Percentiles rank a stretch among this genome's conserved stretches.
phyloP scores from a whole-genome alignment of 2,113 vertebrate genomes.

The Clarias macrocephalus region DNA sequence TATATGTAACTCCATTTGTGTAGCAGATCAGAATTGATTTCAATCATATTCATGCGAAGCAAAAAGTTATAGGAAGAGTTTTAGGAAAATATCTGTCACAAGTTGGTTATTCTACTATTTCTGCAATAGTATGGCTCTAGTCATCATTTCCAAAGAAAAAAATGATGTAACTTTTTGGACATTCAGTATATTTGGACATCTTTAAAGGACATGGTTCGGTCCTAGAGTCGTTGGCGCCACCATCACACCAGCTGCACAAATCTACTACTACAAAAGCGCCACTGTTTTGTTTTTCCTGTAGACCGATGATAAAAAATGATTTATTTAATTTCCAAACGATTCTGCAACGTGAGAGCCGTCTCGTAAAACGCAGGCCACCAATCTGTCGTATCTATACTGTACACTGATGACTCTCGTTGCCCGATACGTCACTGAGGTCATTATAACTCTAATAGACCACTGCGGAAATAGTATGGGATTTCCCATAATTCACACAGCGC shows the following conservation, averaged over 20 bases:
- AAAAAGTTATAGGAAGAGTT: not conserved
- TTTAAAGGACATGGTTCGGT: not conserved
- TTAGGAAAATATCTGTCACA: not conserved
- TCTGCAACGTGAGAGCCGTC: not conserved
- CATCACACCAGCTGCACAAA: too few species aligned
- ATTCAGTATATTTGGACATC: not conserved
- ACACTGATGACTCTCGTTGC: not conserved
- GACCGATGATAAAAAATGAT: not conserved
- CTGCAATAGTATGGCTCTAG: not conserved
- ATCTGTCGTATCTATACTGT: not conserved
- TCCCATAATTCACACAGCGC: slow-evolving; percentile 70
- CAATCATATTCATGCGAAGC: not conserved
- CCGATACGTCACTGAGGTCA: slow-evolving; percentile 35
- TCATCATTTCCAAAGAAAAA: too few species aligned
- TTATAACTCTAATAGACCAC: slow-evolving; percentile 31
- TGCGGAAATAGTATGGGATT: slow-evolving; percentile 64
- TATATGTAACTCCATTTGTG: not conserved
- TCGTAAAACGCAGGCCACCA: not conserved
- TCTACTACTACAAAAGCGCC: too few species aligned
- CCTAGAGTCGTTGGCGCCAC: not conserved
- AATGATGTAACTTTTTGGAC: not conserved
- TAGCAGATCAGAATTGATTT: not conserved
- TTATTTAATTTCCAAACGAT: not conserved
- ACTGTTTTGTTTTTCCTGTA: not conserved
- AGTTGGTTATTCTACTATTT: not conserved